Percentiles rank a stretch among this genome's conserved stretches.
Evolutionary conservation across 2,888 invertebrate species (phyloP).

Genomic region (Eupithecia exiguata): DNA sequence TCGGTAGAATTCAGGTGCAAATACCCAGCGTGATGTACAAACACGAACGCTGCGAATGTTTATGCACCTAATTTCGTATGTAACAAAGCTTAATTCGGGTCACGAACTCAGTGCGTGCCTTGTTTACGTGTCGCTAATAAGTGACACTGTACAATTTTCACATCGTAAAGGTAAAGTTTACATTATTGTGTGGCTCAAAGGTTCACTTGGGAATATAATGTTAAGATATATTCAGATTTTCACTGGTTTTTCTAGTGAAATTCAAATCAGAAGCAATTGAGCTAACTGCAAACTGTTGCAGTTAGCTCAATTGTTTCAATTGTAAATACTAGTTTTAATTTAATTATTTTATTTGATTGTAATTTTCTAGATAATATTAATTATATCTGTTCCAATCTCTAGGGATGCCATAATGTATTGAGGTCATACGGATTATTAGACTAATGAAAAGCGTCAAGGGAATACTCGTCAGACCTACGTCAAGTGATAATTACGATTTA

Average conservation of each 20-base stretch:
- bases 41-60: constrained; percentile 27
- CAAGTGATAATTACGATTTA: constrained; percentile 61
- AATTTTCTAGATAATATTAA: background rate
- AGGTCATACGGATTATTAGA: constrained; percentile 5
- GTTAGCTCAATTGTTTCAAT: no score
- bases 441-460: constrained; percentile 37
- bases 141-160: constrained; percentile 46
- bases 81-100: constrained; percentile 41
- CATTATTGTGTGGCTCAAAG: background rate
- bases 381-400: background rate
- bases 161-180: constrained; percentile 34
- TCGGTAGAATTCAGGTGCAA: background rate
- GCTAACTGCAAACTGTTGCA: no score
- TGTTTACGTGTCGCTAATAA: constrained; percentile 47
- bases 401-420: background rate
- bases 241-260: background rate
- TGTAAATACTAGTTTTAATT: no score
- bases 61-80: constrained; percentile 39
- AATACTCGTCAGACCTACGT: constrained; percentile 57
- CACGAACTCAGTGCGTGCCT: constrained; percentile 45
- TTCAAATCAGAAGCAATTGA: background rate
- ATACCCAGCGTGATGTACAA: constrained; percentile 24
- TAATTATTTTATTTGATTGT: no score
- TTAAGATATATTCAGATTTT: background rate
- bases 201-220: background rate